These are phyloP conservation scores for Pandemis corylana DNA, from an alignment of 2,888 invertebrate genomes.

Conservation along the genomic window DNA sequence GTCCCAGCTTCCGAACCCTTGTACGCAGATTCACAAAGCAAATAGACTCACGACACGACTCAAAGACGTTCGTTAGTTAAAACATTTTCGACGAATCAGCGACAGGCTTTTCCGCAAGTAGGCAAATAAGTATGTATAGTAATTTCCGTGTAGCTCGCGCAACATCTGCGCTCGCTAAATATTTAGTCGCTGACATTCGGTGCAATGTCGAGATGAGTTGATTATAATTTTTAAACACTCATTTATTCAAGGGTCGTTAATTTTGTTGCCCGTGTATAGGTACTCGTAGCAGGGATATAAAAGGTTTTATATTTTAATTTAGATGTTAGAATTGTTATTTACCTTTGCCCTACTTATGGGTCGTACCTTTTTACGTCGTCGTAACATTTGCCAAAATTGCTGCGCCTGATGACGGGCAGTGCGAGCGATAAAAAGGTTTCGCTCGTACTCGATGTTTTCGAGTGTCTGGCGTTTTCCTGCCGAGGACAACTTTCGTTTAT, in stretches of 20 bases:
- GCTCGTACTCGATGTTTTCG: constrained; percentile 16
- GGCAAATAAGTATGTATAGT: background rate
- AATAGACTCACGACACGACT: constrained; percentile 16
- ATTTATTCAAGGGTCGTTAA: constrained; percentile 24
- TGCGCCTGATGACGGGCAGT: constrained; percentile 21
- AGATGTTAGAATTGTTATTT: constrained; percentile 26
- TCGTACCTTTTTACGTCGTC: constrained; percentile 32
- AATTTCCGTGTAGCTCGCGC: background rate
- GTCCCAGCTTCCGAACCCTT: constrained; percentile 22
- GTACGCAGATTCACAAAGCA: constrained; percentile 34
- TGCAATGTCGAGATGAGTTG: constrained; percentile 2
- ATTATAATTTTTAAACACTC: constrained; percentile 12
- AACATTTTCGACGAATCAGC: constrained; percentile 15
- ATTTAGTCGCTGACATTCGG: background rate
- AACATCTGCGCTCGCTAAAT: background rate
- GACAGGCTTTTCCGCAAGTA: background rate
- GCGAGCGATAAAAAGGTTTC: constrained; percentile 35
- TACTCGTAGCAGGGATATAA: constrained; percentile 6
- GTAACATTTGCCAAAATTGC: constrained; percentile 37
- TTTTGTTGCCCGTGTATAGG: constrained; percentile 9
- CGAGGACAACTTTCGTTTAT: constrained; percentile 29
- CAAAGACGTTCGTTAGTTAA: constrained; percentile 24
- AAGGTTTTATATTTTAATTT: constrained; percentile 36
- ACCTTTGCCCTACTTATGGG: constrained; percentile 20
- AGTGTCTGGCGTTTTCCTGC: constrained; percentile 14